Percentiles rank a stretch among this genome's conserved stretches.
Conservation (phyloP, 2,113 vertebrate genomes). For the Mus pahari region DNA sequence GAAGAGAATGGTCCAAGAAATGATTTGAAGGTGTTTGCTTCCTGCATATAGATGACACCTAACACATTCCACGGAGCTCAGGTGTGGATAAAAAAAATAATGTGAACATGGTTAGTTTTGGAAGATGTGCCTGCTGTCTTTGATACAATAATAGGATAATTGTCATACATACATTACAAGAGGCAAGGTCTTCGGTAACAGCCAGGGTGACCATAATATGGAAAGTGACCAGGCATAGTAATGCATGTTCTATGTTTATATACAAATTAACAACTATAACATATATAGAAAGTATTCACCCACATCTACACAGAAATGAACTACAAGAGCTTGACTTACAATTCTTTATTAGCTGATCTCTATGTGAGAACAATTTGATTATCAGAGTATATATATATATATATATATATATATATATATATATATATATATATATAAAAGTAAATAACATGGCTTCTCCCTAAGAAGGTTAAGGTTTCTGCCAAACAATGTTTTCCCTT, state of each 20-base stretch:
- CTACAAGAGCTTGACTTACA: neutral
- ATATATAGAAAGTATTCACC: neutral
- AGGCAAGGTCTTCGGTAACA: neutral
- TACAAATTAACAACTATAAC: neutral
- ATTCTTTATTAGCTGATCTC: neutral
- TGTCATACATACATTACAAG: neutral
- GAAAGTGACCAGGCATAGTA: neutral
- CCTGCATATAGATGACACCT: neutral
- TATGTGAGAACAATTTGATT: neutral
- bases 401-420: too few species aligned
- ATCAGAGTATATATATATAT: neutral
- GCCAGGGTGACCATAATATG: neutral
- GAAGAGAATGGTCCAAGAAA: constrained; percentile 40
- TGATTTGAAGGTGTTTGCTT: neutral
- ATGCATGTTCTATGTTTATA: neutral
- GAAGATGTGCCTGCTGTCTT: neutral
- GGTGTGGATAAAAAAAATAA: too few species aligned
- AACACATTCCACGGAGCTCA: neutral
- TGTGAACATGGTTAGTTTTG: neutral
- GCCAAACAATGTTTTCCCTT: neutral
- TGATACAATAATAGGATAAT: neutral
- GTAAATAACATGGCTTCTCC: neutral
- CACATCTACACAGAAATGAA: neutral
- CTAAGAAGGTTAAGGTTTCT: neutral
- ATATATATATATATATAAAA: neutral